Base-by-base conservation (phyloP, 2,797 vertebrate genomes). In the Pseudopleuronectes americanus region DNA sequence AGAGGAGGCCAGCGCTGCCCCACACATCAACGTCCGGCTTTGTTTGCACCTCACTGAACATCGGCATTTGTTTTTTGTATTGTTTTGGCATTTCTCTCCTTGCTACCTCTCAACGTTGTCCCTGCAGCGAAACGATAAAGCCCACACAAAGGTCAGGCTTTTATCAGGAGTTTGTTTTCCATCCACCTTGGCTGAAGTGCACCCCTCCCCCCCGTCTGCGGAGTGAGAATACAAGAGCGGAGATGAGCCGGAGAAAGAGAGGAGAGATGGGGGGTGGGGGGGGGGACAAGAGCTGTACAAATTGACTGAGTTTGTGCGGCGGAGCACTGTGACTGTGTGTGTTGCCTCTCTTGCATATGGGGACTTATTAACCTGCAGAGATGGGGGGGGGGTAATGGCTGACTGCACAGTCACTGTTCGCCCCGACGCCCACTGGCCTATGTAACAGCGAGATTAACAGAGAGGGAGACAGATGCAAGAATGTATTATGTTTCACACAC, bases 111-210 rank as follows among this genome's bases (percentile, higher is more conserved):
- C 52, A 58, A 65, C 74, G 63, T 68, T 60, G 71, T 86, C 75
- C 73, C 80, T 60, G 67, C 75, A 84, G 79, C 64, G 75, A 67
- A 78, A 84, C 79, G 80, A 88, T 78, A 85, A 77, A 81, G 71
- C 49, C 53, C 43, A 68, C 68, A 68, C 74, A 88, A 90, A 90
- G 89, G 88, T 90, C 84, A 88, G 86, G 67, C 83, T 87, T 87
- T 90, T 82, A 89, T 89, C 84, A 79, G 52, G 33, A 76, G 77
- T 71, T 76, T 74, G 71, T 84, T 86, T 86, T 77, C 61, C 57
- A 74, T 71, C 69, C 70, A 79, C 63, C 77, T 74, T 76, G 69
- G 64, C 71, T 78, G n/a, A 60, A 82, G 69, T 53, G n/a, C 63
- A 74, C 52, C 26, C 54, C 26, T 24, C 26, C 28, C 54, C 26